Conservation (phyloP, 2,888 invertebrate species). For the Aphidoletes aphidimyza region DNA sequence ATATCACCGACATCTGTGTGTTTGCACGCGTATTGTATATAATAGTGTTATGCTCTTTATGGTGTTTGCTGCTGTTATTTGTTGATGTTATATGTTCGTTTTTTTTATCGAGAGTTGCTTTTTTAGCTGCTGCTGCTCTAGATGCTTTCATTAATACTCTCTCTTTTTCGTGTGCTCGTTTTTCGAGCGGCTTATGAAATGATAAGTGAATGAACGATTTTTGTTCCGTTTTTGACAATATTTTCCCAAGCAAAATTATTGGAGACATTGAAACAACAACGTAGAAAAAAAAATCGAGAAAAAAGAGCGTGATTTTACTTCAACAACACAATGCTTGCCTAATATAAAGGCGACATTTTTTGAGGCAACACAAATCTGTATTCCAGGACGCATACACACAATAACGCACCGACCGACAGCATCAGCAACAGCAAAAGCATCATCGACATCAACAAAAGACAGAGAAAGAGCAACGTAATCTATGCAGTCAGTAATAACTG, state of each 20-base stretch:
- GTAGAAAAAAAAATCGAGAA: too few species aligned
- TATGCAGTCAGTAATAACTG: conserved; percentile 40
- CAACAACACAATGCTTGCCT: too few species aligned
- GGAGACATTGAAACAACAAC: neutral
- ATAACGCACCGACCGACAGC: neutral
- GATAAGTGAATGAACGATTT: conserved; percentile 39
- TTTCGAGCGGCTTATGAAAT: conserved; percentile 36
- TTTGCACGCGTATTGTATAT: conserved; percentile 51
- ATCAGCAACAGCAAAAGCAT: neutral
- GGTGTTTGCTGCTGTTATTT: conserved; percentile 37
- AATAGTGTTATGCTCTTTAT: conserved; percentile 34
- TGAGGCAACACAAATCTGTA: neutral
- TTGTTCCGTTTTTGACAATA: neutral
- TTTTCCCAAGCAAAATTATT: conserved; percentile 15
- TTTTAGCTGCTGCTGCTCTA: neutral
- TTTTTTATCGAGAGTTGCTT: conserved; percentile 30
- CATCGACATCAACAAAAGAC: conserved; percentile 1
- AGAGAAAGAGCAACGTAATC: neutral
- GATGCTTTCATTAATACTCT: conserved; percentile 30
- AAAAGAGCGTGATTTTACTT: too few species aligned
- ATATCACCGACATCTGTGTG: conserved; percentile 37
- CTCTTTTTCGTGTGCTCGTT: conserved; percentile 21
- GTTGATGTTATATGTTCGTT: conserved; percentile 43
- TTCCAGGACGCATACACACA: neutral
- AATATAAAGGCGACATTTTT: neutral